Percentiles rank a stretch among this genome's conserved stretches.
Conservation (phyloP, 2,888 invertebrate genomes). For the Drosophila conformis region DNA sequence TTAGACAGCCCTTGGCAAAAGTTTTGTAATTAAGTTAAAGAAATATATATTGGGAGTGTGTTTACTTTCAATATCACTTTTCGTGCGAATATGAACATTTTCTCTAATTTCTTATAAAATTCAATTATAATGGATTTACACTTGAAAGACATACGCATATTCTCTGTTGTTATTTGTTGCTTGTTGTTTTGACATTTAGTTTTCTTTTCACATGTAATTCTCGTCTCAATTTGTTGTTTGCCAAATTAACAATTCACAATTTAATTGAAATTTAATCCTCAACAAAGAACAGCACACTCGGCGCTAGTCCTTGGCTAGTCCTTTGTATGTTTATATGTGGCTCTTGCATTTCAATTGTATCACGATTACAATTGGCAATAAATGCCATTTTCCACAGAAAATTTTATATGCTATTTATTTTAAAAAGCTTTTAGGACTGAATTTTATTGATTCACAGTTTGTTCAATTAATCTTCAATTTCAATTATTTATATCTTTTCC, state of each 20-base stretch:
- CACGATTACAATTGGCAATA: slow-evolving; percentile 1
- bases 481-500: too few species aligned
- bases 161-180: slow-evolving; percentile 14
- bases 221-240: slow-evolving; percentile 23
- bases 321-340: too few species aligned
- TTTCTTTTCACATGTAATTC: slow-evolving; percentile 26
- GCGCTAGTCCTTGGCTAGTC: too few species aligned
- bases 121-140: slow-evolving; percentile 67
- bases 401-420: neutral
- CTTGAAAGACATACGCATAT: slow-evolving; percentile 24
- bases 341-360: slow-evolving; percentile 13
- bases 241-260: slow-evolving; percentile 41
- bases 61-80: slow-evolving; percentile 30
- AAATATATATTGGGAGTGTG: slow-evolving; percentile 41
- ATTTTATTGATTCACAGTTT: neutral
- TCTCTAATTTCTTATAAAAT: slow-evolving; percentile 19
- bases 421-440: neutral
- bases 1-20: neutral
- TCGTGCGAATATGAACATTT: slow-evolving; percentile 6
- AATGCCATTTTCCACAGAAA: neutral
- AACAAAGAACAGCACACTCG: slow-evolving; percentile 2
- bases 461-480: too few species aligned
- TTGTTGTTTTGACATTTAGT: slow-evolving; percentile 31
- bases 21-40: slow-evolving; percentile 39
- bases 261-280: slow-evolving; percentile 61